Percentiles rank a stretch among this genome's conserved stretches.
phyloP scores from a whole-genome alignment of 1,140 invertebrate genomes.

The Drosophila miranda region DNA sequence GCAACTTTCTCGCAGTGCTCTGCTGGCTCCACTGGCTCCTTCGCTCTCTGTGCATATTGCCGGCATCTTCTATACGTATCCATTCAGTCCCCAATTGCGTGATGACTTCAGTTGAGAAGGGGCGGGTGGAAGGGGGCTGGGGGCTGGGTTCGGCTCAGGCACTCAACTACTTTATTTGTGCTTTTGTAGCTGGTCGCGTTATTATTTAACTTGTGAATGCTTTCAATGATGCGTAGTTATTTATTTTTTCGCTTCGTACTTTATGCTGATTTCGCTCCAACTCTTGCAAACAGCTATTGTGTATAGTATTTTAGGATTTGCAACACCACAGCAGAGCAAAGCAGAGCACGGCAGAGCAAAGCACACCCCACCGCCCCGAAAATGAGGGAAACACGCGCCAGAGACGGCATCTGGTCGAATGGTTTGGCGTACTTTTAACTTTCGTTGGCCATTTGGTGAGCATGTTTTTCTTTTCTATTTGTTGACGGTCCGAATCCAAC shows the following conservation, averaged over 20 bases:
- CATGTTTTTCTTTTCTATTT: conserved; percentile 59
- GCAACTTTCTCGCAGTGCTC: conserved; percentile 9
- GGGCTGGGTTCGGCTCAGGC: conserved; percentile 14
- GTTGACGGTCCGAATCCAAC: conserved; percentile 62
- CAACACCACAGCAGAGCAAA: background rate
- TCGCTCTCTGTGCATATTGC: conserved; percentile 21
- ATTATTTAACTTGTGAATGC: conserved; percentile 58
- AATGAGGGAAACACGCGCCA: conserved; percentile 27
- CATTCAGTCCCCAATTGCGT: conserved; percentile 20
- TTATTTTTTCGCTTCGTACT: conserved; percentile 44
- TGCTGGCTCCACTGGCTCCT: background rate
- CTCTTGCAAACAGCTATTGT: conserved; percentile 38
- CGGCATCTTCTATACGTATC: conserved; percentile 25
- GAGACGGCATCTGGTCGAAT: conserved; percentile 23
- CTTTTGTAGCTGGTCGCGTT: conserved; percentile 53
- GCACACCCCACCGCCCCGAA: conserved; percentile 1
- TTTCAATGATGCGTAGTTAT: conserved; percentile 36
- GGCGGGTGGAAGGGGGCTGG: conserved; percentile 15
- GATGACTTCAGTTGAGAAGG: background rate
- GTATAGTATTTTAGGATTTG: conserved; percentile 22
- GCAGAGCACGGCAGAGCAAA: conserved; percentile 2
- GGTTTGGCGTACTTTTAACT: conserved; percentile 56
- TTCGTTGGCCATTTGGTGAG: conserved; percentile 66
- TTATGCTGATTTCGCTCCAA: conserved; percentile 45
- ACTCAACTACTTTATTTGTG: conserved; percentile 56